Base-by-base conservation (phyloP, 2,888 invertebrate genomes). In the Marasmarcha lunaedactyla region DNA sequence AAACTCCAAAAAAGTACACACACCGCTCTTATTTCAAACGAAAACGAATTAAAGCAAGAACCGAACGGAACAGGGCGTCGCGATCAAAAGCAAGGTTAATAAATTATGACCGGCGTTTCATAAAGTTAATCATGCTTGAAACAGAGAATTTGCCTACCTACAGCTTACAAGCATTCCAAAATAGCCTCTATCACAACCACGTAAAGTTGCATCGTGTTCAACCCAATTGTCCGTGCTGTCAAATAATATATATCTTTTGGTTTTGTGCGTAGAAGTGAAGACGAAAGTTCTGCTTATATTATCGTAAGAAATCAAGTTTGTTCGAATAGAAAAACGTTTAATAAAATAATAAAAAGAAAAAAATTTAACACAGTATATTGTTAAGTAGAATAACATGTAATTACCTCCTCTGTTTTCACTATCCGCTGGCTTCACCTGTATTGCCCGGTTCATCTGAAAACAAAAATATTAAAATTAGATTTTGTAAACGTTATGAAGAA, bases 371-470 rank as follows among this genome's bases (percentile, higher is more conserved):
- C 9, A 6, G 25, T 33, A 33, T 9, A 6, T 7, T 33, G 11
- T n/a, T n/a, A 13, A 36, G 26, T 11, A 36, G 2, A n/a, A 35
- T 9, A 12, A 37, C 38, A 37, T 10, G 37, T 36, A 52, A 87
- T 91, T 87, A 95, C 94, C 97, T 92, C 94, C 91, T 90, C 97
- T 92, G 88, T 95, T 97, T 89, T 98, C 97, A 89, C 94, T 96
- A 88, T 98, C 98, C 87, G 97, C 97, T 86, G 97, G 97, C 88
- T 98, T 98, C 90, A 98, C 96, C 91, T 98, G 97, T 89, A 98
- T 96, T 87, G 98, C 96, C 89, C 98, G 95, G 91, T 97, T 98
- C 98, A 98, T 98, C 98, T 98, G 92, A 37, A 94, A 93, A 59
- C 58, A 58, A 74, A 60, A 63, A 67, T n/a, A n/a, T n/a, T n/a